Evolutionary conservation across 1,140 invertebrate genomes (phyloP), one percentile per base, ranked within the genome.

Genomic region (Zaprionus capensis): DNA sequence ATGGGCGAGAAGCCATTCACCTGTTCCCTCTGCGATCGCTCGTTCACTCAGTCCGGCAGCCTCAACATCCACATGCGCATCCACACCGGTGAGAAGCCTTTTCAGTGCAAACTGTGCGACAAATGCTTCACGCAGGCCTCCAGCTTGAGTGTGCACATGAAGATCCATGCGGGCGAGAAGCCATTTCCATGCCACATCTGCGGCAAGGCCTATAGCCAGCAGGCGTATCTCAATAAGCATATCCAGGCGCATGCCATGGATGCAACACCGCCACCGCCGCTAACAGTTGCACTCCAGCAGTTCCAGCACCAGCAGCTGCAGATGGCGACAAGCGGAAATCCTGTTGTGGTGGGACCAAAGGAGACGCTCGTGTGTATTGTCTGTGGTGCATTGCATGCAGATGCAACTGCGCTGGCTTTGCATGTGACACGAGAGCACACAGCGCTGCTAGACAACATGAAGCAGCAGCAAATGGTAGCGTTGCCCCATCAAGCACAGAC

Each of bases 1-100:
- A 91, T 93, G 68, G 93, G 93, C 17, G 93, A 94, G 61, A 93
- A 93, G 62, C 93, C 93, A 0, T 96, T 95, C 92, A 94, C 95
- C 82, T 95, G 95, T 93, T 94, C 94, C 82, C 93, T 95, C 81
- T 96, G 95, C 93, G 94, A 94, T 92, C 95, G 95, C 93, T 95
- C 95, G 78, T 95, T 95, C 92, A 95, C 95, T 64, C 95, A 95
- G 93, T 95, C 95, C 77, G 95, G 94, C 31, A 93, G 93, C 9
- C 76, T 94, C 93, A 97, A 96, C 46, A 95, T 97, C 36, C 98
- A 98, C 84, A 95, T 97, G 94, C 95, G 95, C 41, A 96, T 96
- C 26, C 96, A 97, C 80, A 93, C 93, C 1, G 94, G 95, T 6
- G 93, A 93, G 36, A 91, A 92, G 49, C 92, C 92, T 0, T 93